phyloP scores from a whole-genome alignment of 2,113 vertebrate species.

The Noturus placidus region DNA sequence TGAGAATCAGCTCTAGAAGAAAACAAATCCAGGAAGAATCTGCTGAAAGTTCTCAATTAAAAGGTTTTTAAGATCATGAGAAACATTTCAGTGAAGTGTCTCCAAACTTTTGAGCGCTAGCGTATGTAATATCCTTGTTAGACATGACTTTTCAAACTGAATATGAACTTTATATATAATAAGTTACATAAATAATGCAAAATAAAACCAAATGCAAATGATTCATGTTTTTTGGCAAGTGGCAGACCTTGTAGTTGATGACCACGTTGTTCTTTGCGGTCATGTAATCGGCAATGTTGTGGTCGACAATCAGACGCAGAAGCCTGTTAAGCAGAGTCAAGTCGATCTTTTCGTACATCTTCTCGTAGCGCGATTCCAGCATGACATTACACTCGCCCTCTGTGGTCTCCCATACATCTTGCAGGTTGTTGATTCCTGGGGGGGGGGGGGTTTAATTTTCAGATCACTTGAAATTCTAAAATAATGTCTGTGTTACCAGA shows the following conservation, averaged over 20 bases:
- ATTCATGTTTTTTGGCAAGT: too few relatives aligned
- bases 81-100: too few relatives aligned
- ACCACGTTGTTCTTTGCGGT: constrained; percentile 99
- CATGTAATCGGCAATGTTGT: constrained; percentile 99
- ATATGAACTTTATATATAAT: neutral
- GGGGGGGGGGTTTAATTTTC: too few relatives aligned
- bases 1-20: neutral
- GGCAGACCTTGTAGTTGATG: constrained; percentile 95
- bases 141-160: neutral
- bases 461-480: neutral
- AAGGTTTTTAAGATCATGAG: too few relatives aligned
- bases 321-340: constrained; percentile 95
- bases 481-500: neutral
- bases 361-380: constrained; percentile 98
- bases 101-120: too few relatives aligned
- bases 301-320: constrained; percentile 95
- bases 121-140: neutral
- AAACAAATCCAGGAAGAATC: too few relatives aligned
- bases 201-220: neutral
- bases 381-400: constrained; percentile 99
- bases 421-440: constrained; percentile 95
- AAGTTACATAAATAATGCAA: neutral
- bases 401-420: constrained; percentile 96
- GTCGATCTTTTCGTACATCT: constrained; percentile 99
- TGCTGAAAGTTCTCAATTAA: neutral